Percentiles rank a stretch among this genome's conserved stretches.
phyloP scores from a whole-genome alignment of 2,113 vertebrate genomes.

The Ardeotis arabs region DNA sequence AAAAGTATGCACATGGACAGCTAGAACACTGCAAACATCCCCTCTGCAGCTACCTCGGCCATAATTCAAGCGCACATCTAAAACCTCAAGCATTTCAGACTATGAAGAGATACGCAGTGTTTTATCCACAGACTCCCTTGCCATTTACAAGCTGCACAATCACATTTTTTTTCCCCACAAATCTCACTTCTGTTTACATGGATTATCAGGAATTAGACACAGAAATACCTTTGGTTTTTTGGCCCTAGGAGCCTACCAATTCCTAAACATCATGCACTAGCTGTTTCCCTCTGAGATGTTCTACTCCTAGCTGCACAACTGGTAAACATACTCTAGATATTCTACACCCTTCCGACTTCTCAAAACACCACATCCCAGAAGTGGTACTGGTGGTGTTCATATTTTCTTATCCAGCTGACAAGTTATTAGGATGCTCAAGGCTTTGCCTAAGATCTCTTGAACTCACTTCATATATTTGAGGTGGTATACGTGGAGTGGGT shows the following conservation, averaged over 20 bases:
- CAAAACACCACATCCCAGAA: neutral
- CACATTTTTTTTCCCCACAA: neutral
- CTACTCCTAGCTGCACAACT: neutral
- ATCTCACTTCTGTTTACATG: neutral
- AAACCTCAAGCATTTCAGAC: neutral
- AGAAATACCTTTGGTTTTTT: neutral
- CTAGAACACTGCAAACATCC: neutral
- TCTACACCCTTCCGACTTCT: neutral
- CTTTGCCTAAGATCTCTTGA: neutral
- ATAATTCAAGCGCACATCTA: neutral
- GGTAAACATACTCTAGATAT: neutral
- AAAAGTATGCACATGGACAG: neutral
- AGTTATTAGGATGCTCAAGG: neutral
- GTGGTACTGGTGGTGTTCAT: neutral
- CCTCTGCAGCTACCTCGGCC: neutral
- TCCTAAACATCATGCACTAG: neutral
- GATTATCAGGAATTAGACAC: neutral
- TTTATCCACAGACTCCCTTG: neutral
- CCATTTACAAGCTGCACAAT: neutral
- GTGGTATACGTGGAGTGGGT: neutral
- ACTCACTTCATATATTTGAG: neutral
- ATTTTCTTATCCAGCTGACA: neutral
- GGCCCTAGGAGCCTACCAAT: neutral
- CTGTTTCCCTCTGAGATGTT: neutral
- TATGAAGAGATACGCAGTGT: fast-evolving